phyloP scores from a whole-genome alignment of 2,113 vertebrate genomes.

The Corydoras maculifer region DNA sequence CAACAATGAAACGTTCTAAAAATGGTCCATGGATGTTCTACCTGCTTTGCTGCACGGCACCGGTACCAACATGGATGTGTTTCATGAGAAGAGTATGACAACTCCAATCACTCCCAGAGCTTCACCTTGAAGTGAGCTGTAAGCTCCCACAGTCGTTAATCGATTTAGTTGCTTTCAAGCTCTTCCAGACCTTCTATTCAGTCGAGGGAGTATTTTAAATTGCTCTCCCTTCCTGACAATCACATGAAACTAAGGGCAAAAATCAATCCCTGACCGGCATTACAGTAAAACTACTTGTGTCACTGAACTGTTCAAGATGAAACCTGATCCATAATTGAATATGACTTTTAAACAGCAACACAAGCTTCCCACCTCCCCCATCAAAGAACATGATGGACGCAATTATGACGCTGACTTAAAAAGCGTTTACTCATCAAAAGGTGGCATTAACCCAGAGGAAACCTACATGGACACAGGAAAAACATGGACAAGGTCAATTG shows the following conservation, averaged over 20 bases:
- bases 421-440: no score
- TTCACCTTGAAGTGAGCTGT: background rate
- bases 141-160: background rate
- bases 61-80: background rate
- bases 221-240: conserved; percentile 24
- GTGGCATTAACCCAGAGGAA: no score
- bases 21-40: background rate
- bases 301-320: conserved; percentile 14
- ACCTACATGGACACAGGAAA: no score
- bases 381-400: background rate
- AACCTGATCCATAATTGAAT: background rate
- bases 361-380: no score
- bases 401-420: background rate
- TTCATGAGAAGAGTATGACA: background rate
- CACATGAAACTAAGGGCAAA: conserved; percentile 6
- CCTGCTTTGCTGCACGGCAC: background rate
- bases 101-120: background rate
- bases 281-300: conserved; percentile 25
- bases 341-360: background rate
- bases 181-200: conserved; percentile 3
- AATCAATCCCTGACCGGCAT: conserved; percentile 30
- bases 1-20: no score
- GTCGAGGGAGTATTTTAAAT: conserved; percentile 18
- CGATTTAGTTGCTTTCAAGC: conserved; percentile 1
- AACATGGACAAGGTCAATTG: no score